These are phyloP conservation scores for Scortum barcoo DNA, from an alignment of 2,113 vertebrate species.

Conservation along the genomic window DNA sequence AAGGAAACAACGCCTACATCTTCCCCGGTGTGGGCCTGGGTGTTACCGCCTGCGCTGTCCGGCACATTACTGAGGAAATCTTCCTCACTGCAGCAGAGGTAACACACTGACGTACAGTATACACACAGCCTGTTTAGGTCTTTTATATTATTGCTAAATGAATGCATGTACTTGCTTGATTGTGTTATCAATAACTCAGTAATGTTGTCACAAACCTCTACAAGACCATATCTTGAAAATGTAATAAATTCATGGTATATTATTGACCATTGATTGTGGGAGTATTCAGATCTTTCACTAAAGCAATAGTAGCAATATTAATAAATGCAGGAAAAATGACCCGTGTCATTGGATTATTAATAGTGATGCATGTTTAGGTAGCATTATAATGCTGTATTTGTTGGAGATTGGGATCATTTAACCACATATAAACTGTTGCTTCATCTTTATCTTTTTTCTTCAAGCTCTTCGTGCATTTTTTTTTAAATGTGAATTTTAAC, in stretches of 20 bases:
- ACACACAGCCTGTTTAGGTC: background rate
- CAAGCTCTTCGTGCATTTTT: too few relatives aligned
- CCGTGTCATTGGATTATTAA: background rate
- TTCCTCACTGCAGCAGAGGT: constrained; percentile 97
- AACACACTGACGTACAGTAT: constrained; percentile 37
- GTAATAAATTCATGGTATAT: background rate
- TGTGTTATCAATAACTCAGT: background rate
- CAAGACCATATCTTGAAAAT: background rate
- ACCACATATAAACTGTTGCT: background rate
- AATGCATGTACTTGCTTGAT: background rate
- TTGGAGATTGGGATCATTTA: background rate
- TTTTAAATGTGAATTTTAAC: background rate
- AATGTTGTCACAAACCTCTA: background rate
- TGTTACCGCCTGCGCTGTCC: constrained; percentile 87
- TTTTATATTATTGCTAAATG: background rate
- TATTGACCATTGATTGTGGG: background rate
- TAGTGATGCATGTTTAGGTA: background rate
- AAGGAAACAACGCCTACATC: constrained; percentile 98
- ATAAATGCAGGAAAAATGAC: too few relatives aligned
- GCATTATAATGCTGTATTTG: too few relatives aligned
- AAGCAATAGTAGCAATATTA: background rate
- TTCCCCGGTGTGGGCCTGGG: constrained; percentile 96
- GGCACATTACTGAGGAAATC: constrained; percentile 87
- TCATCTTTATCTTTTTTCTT: too few relatives aligned
- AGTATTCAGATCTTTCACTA: background rate